Evolutionary conservation across 2,888 invertebrate species (phyloP), one percentile per base, ranked within the genome.

Genomic region (Coecobrya sp.): DNA sequence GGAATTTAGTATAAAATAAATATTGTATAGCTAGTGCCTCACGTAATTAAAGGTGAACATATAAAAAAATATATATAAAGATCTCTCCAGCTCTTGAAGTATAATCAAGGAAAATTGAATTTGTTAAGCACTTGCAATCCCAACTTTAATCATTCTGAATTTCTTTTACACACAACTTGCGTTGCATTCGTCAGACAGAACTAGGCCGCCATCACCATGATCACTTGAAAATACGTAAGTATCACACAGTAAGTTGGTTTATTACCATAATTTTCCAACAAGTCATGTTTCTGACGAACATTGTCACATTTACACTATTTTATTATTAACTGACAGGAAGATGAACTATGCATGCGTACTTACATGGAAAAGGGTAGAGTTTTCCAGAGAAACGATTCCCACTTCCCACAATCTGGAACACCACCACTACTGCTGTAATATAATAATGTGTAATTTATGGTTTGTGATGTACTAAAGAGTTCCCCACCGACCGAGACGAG

Each of bases 361-460:
- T n/a, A n/a, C n/a, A 19, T 22, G 55, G n/a, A 22, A 45, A 25
- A 45, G 22, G 22, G 3, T 13, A 11, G 19, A 22, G 11, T 7
- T 45, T 45, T 45, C 19, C 19, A 45, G 13, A 22, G 45, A 45
- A 76, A 19, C 42, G 73, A 10, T 76, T 45, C 45, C 11, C 45
- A 22, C n/a, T 45, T 73, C 42, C 45, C 45, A 45, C 73, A 76
- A 22, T 22, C 73, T 76, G 73, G 45, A 76, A 76, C 73, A 22
- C 22, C 68, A 30, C n/a, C 22, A 36, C 62, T n/a, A 62, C 11
- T 0, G 36, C 19, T 19, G 45, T 76, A 76, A 76, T 22, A 45
- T 45, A 76, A 76, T 76, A 76, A 76, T 45, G 73, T 27, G 73
- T 76, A 42, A 76, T 76, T 76, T 76, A 76, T 76, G 42, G 73